Conservation (phyloP, 2,797 vertebrate species). For the Mus minutoides region DNA sequence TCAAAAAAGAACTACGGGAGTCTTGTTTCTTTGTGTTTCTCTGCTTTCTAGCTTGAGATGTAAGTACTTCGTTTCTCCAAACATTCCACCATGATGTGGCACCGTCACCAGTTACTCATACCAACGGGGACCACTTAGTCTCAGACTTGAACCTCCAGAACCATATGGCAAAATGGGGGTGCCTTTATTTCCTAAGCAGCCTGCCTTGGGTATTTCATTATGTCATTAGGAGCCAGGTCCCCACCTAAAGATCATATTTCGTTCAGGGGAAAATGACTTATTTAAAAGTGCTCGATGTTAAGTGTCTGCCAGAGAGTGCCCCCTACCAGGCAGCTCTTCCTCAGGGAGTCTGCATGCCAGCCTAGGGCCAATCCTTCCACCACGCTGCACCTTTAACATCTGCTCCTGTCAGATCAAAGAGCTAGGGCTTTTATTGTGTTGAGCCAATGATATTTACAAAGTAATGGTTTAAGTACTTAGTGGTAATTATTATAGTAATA, state of each 20-base stretch:
- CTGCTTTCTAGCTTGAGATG: background rate
- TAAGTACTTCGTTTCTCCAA: background rate
- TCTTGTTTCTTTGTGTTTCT: background rate
- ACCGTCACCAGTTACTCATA: background rate
- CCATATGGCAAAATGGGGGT: background rate
- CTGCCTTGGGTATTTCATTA: background rate
- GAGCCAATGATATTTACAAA: constrained; percentile 1
- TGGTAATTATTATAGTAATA: constrained; percentile 23
- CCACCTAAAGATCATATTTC: background rate
- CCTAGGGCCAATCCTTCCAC: background rate
- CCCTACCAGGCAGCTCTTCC: background rate
- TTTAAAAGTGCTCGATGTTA: background rate
- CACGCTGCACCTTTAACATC: background rate
- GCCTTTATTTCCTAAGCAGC: background rate
- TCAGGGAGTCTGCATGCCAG: background rate
- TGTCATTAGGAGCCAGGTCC: background rate
- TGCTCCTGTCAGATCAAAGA: background rate
- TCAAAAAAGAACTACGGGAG: background rate
- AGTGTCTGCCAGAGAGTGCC: background rate
- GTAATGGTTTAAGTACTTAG: constrained; percentile 30
- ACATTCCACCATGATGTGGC: background rate
- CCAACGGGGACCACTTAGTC: background rate
- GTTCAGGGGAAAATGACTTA: background rate
- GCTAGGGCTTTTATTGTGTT: constrained; percentile 6
- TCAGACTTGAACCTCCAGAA: background rate